These are phyloP conservation scores for Eptesicus fuscus DNA, from an alignment of 2,113 vertebrate genomes.

Conservation along the genomic window DNA sequence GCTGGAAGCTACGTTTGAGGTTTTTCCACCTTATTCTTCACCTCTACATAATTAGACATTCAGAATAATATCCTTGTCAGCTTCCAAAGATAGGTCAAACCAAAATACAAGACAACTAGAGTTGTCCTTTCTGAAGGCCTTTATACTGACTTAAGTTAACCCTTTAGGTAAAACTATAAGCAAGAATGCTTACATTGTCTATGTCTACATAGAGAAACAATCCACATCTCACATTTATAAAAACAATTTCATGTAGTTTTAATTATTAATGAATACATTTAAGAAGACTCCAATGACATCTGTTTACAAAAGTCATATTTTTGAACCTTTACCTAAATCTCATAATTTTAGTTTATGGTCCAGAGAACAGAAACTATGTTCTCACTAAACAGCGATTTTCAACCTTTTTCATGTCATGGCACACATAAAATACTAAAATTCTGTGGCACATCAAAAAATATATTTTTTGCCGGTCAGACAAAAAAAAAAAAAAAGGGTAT, in stretches of 20 bases:
- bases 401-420: not conserved
- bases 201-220: not conserved
- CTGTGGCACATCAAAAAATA: not conserved
- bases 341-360: not conserved
- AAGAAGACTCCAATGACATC: not conserved
- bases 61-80: not conserved
- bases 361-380: not conserved
- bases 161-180: not conserved
- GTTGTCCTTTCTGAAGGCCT: not conserved
- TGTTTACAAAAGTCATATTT: not conserved
- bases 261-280: constrained; percentile 33
- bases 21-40: not conserved
- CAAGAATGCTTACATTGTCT: not conserved
- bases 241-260: constrained; percentile 14
- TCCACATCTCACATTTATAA: not conserved
- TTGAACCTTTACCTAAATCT: not conserved
- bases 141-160: not conserved
- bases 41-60: not conserved
- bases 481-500: not conserved
- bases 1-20: not conserved
- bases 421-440: not conserved
- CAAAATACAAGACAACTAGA: not conserved
- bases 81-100: constrained; percentile 9
- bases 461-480: not conserved
- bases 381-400: not conserved